These are phyloP conservation scores for Lutraria lutraria DNA, from an alignment of 2,888 invertebrate genomes.

Conservation along the genomic window DNA sequence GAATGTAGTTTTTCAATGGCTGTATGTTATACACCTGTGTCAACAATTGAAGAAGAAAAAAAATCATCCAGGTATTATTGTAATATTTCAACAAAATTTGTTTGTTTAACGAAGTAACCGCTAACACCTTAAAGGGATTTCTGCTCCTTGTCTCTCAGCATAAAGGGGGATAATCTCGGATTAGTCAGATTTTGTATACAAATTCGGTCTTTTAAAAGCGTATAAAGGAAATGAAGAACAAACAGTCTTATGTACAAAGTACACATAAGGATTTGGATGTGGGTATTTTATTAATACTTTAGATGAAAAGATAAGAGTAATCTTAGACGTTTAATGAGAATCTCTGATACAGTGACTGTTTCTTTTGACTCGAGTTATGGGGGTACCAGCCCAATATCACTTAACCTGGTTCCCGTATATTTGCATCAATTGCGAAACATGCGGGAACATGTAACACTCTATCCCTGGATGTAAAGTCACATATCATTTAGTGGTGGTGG, in stretches of 20 bases:
- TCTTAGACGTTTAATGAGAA: background rate
- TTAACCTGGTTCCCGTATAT: too few species aligned
- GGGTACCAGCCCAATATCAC: too few species aligned
- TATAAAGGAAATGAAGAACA: constrained; percentile 24
- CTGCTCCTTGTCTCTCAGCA: background rate
- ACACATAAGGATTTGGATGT: background rate
- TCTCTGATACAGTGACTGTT: background rate
- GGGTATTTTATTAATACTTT: constrained; percentile 3
- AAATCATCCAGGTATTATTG: constrained; percentile 1
- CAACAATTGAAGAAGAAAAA: constrained; percentile 22
- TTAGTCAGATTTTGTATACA: constrained; percentile 30
- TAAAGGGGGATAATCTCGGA: constrained; percentile 35
- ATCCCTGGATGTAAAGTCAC: too few species aligned
- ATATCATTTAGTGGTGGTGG: too few species aligned
- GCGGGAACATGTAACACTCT: too few species aligned
- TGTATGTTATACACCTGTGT: constrained; percentile 35
- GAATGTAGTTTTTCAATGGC: background rate
- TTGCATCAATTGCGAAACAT: too few species aligned
- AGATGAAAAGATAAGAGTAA: background rate
- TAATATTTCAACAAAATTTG: constrained; percentile 27
- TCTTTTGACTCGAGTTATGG: too few species aligned
- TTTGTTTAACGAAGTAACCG: constrained; percentile 48
- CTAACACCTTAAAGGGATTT: constrained; percentile 34
- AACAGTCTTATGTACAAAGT: background rate
- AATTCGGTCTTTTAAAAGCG: background rate